A percentile compares a stretch with the other conserved stretches of the same genome.
phyloP scores from a whole-genome alignment of 2,797 vertebrate species.

The Hipposideros larvatus region DNA sequence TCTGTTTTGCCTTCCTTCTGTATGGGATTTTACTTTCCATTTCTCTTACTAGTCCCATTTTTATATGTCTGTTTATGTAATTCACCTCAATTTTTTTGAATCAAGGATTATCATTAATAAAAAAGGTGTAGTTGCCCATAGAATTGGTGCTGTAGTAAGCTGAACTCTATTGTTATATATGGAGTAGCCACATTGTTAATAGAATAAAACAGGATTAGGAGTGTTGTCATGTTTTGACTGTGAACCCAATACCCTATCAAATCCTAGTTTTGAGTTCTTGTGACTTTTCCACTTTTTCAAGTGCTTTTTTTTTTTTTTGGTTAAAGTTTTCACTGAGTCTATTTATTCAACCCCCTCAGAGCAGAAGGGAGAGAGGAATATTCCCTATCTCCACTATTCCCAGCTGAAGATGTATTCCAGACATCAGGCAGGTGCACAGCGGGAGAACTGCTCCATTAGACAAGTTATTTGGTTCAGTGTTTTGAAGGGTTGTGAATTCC shows the following conservation, averaged over 20 bases:
- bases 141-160: not conserved
- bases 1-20: constrained; percentile 36
- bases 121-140: not conserved
- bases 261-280: constrained; percentile 37
- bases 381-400: constrained; percentile 62
- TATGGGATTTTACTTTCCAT: constrained; percentile 26
- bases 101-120: not conserved
- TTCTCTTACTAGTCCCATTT: not conserved
- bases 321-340: constrained; percentile 62
- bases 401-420: constrained; percentile 69
- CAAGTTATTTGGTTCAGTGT: constrained; percentile 67
- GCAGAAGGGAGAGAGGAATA: constrained; percentile 46
- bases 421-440: not conserved
- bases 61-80: not conserved
- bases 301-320: constrained; percentile 33
- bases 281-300: constrained; percentile 62
- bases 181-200: not conserved
- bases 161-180: not conserved
- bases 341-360: constrained; percentile 68
- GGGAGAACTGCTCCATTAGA: constrained; percentile 56
- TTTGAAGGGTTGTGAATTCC: constrained; percentile 79
- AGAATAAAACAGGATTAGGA: constrained; percentile 9
- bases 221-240: not conserved
- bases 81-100: not conserved
- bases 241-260: not conserved